A percentile compares a stretch with the other conserved stretches of the same genome.
These are phyloP conservation scores for Typhlomys cinereus DNA, from an alignment of 2,113 vertebrate genomes.

Conservation along the genomic window DNA sequence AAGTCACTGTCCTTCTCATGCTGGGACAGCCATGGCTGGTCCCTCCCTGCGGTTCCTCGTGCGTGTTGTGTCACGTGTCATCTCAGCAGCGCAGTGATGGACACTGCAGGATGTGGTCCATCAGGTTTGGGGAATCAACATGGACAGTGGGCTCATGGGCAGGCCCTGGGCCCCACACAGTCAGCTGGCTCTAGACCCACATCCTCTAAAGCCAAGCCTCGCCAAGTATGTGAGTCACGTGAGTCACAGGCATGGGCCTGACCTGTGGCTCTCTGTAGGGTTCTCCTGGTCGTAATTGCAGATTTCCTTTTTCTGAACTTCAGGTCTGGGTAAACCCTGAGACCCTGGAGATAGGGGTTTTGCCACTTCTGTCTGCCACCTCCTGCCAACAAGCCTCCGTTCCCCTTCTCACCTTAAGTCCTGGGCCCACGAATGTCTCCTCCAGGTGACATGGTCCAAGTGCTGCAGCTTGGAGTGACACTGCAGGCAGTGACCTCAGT, in stretches of 20 bases:
- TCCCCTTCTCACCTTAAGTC: not conserved
- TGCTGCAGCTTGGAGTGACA: not conserved
- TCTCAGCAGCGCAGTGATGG: not conserved
- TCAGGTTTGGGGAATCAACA: rapidly evolving
- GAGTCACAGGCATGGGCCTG: not conserved
- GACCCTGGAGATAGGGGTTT: not conserved
- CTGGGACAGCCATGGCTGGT: not conserved
- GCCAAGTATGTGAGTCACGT: not conserved
- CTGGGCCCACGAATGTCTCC: too few species aligned
- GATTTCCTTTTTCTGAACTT: not conserved
- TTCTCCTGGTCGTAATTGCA: not conserved
- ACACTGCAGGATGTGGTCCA: too few species aligned
- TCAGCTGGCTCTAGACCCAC: not conserved
- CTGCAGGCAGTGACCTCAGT: not conserved
- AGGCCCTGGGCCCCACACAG: not conserved
- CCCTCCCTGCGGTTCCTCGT: not conserved
- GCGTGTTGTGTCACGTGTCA: not conserved
- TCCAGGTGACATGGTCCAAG: rapidly evolving
- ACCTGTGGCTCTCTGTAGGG: not conserved
- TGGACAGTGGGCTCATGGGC: too few species aligned
- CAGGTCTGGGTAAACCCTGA: not conserved
- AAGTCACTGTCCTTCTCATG: not conserved
- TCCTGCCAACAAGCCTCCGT: rapidly evolving
- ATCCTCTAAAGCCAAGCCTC: rapidly evolving
- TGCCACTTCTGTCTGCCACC: not conserved